Evolutionary conservation across 2,113 vertebrate species (phyloP), one percentile per base, ranked within the genome.

Genomic region (Limanda limanda): DNA sequence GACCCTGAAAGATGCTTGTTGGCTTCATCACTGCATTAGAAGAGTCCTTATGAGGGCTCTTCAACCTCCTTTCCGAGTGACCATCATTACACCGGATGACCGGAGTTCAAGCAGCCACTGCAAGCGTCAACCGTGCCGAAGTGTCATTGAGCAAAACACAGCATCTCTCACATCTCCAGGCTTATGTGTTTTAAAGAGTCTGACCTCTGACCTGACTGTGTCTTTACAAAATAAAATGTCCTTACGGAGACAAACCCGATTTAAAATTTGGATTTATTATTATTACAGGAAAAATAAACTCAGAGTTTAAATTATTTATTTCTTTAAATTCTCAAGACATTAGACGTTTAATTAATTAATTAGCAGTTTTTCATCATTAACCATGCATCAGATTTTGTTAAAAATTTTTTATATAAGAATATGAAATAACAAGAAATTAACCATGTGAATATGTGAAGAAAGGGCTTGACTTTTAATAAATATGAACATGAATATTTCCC

Each of bases 1-100:
- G 89, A 90, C 86, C 89, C 88, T 82, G 81, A 89, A 91, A 74
- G 63, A 83, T 72, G 80, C 76, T 87, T 74, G 82, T 79, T 86
- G 79, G 86, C 82, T 91, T 87, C 81, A 79, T 88, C 71, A 74
- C 67, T 63, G 72, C 62, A 77, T 81, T 81, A 83, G 74, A 84
- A 73, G 85, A 78, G 83, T 83, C 58, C 74, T 78, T 83, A 79
- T 55, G 70, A 84, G 86, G 83, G 62, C 78, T 80, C 86, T 82
- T 89, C 84, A 87, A 2, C 57, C 74, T 78, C 86, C 74, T 77
- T 77, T 83, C 70, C 58, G 48, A 78, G 74, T 88, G 83, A 82
- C 82, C 78, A 64, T 85, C 81, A 86, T 88, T 89, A 85, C 82
- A 83, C 63, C 24, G 47, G 20, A 76, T 83, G 81, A 78, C 79